Percentiles rank a stretch among this genome's conserved stretches.
Conservation (phyloP, 1,140 invertebrate genomes). For the Leucophenga varia region DNA sequence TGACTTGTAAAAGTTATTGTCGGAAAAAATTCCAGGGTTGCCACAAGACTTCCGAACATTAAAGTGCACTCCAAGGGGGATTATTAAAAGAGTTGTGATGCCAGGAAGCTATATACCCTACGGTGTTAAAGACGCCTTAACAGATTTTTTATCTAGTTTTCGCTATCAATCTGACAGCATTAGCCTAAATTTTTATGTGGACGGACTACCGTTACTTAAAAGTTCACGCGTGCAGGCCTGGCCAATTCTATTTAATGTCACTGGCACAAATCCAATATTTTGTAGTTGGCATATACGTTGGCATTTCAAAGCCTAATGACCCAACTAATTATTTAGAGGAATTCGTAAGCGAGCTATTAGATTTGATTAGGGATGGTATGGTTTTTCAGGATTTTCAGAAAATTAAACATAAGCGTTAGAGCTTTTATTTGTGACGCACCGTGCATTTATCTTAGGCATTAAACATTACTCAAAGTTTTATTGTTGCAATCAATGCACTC, state of each 20-base stretch:
- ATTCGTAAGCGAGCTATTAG: not conserved
- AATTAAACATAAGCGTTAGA: slow-evolving; percentile 3
- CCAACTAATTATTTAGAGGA: not conserved
- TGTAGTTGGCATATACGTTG: not conserved
- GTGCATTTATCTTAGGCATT: slow-evolving; percentile 4
- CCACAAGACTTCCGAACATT: not conserved
- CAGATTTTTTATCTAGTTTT: not conserved
- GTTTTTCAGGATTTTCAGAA: not conserved
- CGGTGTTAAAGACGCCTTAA: slow-evolving; percentile 4
- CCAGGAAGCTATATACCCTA: not conserved
- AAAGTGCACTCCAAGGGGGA: slow-evolving; percentile 1
- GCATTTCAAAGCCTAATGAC: not conserved
- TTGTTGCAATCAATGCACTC: slow-evolving; percentile 1
- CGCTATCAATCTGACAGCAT: not conserved
- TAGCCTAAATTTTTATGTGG: slow-evolving; percentile 1
- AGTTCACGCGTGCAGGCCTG: not conserved
- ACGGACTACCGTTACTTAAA: not conserved
- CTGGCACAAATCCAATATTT: not conserved
- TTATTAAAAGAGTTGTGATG: not conserved
- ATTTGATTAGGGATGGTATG: not conserved
- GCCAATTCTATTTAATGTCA: not conserved
- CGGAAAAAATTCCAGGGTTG: slow-evolving; percentile 3
- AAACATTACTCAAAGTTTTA: slow-evolving; percentile 5
- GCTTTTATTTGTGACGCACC: slow-evolving; percentile 7
- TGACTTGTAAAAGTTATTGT: slow-evolving; percentile 1